These are phyloP conservation scores for Craseonycteris thonglongyai DNA, from an alignment of 2,113 vertebrate genomes.

Conservation along the genomic window DNA sequence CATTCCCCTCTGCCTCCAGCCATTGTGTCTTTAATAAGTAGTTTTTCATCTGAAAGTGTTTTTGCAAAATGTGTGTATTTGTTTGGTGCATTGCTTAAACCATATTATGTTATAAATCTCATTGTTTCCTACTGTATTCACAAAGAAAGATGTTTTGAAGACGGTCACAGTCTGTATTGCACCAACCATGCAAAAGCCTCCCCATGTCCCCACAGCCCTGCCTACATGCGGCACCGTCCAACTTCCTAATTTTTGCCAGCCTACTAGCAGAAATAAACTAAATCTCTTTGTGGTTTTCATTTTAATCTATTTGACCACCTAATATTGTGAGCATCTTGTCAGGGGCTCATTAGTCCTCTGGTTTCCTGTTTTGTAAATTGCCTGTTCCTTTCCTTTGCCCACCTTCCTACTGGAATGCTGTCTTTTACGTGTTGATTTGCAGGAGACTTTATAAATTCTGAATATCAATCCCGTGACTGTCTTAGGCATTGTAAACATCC, in stretches of 20 bases:
- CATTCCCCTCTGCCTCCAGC: neutral
- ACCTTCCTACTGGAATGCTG: neutral
- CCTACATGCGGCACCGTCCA: neutral
- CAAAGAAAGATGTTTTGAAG: neutral
- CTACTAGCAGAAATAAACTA: neutral
- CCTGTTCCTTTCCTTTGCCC: neutral
- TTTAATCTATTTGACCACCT: neutral
- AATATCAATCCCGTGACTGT: neutral
- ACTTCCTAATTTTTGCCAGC: neutral
- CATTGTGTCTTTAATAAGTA: neutral
- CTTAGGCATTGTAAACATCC: neutral
- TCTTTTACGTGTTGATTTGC: neutral
- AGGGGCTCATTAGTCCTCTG: neutral
- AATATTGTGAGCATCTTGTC: neutral
- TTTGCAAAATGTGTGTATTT: neutral
- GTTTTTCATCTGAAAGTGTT: slow-evolving; percentile 22
- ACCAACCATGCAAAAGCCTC: neutral
- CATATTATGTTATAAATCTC: neutral
- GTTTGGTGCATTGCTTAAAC: neutral
- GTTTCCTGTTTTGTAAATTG: neutral
- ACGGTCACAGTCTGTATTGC: neutral
- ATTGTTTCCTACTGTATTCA: neutral
- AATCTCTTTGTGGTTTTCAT: neutral
- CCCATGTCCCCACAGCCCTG: neutral
- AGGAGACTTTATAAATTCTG: neutral